A percentile compares a stretch with the other conserved stretches of the same genome.
phyloP scores from a whole-genome alignment of 2,888 invertebrate species.

The Pseudoips prasinana region DNA sequence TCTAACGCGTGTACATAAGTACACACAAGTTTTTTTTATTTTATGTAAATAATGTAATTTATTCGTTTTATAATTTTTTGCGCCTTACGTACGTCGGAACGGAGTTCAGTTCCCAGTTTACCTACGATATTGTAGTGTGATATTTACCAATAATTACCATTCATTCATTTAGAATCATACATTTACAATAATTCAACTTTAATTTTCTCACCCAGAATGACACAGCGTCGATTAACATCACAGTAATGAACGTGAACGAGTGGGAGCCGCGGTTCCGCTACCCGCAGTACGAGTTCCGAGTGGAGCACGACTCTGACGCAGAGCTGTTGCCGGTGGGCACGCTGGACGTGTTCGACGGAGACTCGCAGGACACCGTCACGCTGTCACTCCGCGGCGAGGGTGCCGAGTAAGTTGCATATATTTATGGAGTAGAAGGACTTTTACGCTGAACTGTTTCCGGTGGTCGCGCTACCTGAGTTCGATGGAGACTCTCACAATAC shows the following conservation, averaged over 20 bases:
- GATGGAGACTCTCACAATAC: conserved; percentile 92
- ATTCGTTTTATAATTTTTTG: no score
- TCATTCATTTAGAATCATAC: no score
- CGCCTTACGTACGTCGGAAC: no score
- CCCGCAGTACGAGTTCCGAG: conserved; percentile 92
- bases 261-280: conserved; percentile 96
- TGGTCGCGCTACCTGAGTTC: conserved; percentile 90
- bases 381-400: conserved; percentile 88
- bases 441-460: no score
- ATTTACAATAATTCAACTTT: no score
- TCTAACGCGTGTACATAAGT: no score
- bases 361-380: conserved; percentile 87
- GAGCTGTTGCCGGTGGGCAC: conserved; percentile 80
- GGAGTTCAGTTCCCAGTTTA: no score
- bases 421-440: not conserved
- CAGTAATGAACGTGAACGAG: conserved; percentile 93
- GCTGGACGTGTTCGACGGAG: conserved; percentile 94
- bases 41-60: no score
- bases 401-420: conserved; percentile 75
- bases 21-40: no score
- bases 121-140: no score
- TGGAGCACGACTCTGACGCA: conserved; percentile 37
- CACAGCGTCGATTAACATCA: conserved; percentile 90
- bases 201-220: conserved; percentile 85
- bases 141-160: no score